A percentile compares a stretch with the other conserved stretches of the same genome.
Evolutionary conservation across 2,113 vertebrate species (phyloP).

Genomic region (Miniopterus natalensis): DNA sequence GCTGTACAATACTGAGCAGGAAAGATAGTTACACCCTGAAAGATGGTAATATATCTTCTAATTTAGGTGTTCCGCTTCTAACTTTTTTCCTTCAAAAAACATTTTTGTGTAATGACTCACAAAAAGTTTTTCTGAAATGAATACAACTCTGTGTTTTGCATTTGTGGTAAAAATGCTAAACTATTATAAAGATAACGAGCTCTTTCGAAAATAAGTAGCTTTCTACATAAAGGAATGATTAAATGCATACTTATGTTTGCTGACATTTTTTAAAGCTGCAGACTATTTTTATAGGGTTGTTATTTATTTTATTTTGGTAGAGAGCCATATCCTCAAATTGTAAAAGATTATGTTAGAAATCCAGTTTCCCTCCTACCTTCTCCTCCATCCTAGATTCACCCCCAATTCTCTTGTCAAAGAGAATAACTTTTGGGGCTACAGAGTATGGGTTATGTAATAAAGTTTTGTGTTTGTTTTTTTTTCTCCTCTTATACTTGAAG

Average conservation of each 20-base stretch:
- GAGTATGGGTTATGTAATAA: not conserved
- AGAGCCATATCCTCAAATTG: not conserved
- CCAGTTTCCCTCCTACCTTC: not conserved
- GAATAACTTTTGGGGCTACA: not conserved
- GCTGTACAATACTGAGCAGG: not conserved
- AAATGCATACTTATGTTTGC: not conserved
- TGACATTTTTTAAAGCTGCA: not conserved
- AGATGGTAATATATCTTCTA: conserved; percentile 67
- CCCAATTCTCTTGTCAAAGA: not conserved
- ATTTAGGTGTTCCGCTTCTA: conserved; percentile 2
- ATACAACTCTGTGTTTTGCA: conserved; percentile 28
- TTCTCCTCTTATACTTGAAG: not conserved
- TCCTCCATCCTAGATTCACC: not conserved
- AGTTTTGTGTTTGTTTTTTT: not conserved
- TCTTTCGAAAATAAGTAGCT: conserved; percentile 48
- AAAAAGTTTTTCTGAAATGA: conserved; percentile 32
- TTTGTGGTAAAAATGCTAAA: conserved; percentile 55
- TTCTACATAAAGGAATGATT: conserved; percentile 44
- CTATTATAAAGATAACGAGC: conserved; percentile 6
- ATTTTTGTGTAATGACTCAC: conserved; percentile 63
- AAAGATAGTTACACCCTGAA: conserved; percentile 44
- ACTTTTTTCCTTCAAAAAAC: conserved; percentile 65
- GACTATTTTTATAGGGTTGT: conserved; percentile 10
- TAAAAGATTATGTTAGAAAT: not conserved
- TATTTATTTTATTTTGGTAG: not conserved